Conservation (phyloP, 2,113 vertebrate genomes). For the Synodontis membranacea region DNA sequence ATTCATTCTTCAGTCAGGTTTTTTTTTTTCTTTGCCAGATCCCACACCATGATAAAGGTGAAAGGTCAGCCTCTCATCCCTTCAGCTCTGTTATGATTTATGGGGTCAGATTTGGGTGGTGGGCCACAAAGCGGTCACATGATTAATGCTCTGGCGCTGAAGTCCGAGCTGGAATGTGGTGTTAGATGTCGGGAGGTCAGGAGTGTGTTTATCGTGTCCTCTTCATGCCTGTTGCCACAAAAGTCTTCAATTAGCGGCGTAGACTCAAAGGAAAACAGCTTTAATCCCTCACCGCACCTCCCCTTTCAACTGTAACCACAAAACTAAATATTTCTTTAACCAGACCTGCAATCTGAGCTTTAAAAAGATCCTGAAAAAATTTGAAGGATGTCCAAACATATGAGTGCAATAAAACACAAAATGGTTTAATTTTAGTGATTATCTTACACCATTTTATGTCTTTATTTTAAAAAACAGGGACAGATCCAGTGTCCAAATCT, state of each 20-base stretch:
- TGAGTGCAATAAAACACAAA: background rate
- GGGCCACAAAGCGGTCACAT: background rate
- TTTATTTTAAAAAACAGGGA: background rate
- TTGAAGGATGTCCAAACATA: background rate
- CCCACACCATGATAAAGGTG: background rate
- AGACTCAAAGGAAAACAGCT: constrained; percentile 11
- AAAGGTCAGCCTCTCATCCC: constrained; percentile 1
- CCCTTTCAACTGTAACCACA: constrained; percentile 13
- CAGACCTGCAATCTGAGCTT: constrained; percentile 1
- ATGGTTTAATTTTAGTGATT: background rate
- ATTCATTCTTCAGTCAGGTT: background rate
- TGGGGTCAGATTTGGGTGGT: background rate
- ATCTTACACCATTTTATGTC: background rate
- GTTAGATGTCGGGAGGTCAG: constrained; percentile 17
- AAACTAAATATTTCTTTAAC: constrained; percentile 11
- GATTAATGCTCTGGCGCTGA: constrained; percentile 8
- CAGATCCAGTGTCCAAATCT: background rate
- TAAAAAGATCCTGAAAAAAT: background rate
- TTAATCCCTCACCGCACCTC: background rate
- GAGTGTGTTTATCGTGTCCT: background rate
- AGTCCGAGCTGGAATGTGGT: constrained; percentile 9
- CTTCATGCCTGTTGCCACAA: background rate
- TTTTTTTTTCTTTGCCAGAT: background rate
- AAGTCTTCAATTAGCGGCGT: constrained; percentile 6
- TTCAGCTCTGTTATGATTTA: constrained; percentile 21